Percentiles rank a stretch among this genome's conserved stretches.
phyloP scores from a whole-genome alignment of 2,888 invertebrate genomes.

The Ctena decussata region DNA sequence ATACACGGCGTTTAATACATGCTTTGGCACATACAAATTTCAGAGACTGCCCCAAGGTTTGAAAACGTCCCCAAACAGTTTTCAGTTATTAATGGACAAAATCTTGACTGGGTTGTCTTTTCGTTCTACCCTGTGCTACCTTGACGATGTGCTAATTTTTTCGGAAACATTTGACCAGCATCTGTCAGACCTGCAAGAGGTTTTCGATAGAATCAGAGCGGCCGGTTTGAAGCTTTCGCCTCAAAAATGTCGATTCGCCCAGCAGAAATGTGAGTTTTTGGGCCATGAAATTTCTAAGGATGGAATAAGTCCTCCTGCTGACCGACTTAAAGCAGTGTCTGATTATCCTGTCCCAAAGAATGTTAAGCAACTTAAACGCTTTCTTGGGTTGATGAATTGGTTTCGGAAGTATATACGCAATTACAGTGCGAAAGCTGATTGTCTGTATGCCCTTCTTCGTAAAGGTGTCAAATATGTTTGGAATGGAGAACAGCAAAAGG shows the following conservation, averaged over 20 bases:
- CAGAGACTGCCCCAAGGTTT: too few relatives aligned
- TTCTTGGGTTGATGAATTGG: slow-evolving; percentile 25
- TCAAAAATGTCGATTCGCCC: slow-evolving; percentile 12
- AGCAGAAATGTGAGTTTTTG: neutral
- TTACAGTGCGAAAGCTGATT: neutral
- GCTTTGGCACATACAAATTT: slow-evolving; percentile 20
- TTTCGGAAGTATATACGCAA: slow-evolving; percentile 26
- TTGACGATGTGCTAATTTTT: slow-evolving; percentile 15
- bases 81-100: slow-evolving; percentile 27
- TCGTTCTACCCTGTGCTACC: slow-evolving; percentile 13
- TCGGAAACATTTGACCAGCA: slow-evolving; percentile 30
- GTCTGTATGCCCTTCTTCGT: neutral
- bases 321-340: neutral
- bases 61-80: neutral
- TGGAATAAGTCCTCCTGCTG: too few relatives aligned
- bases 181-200: neutral
- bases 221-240: slow-evolving; percentile 13
- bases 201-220: neutral
- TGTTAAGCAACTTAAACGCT: neutral
- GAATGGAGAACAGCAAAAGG: neutral
- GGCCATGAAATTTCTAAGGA: slow-evolving; percentile 23
- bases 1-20: neutral
- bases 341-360: neutral
- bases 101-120: slow-evolving; percentile 5
- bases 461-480: slow-evolving; percentile 14